Conservation (phyloP, 2,113 vertebrate genomes). For the Elephantulus edwardii region DNA sequence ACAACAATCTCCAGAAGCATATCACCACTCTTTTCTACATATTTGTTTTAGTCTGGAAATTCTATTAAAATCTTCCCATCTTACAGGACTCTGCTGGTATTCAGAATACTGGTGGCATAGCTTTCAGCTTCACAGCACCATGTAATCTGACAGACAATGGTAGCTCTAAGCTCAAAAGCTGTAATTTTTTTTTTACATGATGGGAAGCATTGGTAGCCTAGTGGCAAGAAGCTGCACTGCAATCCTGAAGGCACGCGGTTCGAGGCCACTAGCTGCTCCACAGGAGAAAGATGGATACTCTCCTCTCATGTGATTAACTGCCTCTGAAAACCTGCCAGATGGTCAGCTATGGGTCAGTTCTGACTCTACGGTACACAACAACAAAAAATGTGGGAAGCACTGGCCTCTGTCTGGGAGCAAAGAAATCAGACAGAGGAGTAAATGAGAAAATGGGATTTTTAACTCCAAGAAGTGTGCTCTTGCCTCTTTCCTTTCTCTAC, state of each 20-base stretch:
- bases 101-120: background rate
- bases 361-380: too few relatives aligned
- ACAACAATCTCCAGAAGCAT: too few relatives aligned
- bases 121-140: background rate
- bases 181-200: background rate
- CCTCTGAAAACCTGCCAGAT: too few relatives aligned
- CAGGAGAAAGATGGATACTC: too few relatives aligned
- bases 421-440: background rate
- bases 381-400: too few relatives aligned
- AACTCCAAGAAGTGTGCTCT: background rate
- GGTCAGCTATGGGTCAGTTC: too few relatives aligned
- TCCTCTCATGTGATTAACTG: too few relatives aligned
- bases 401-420: background rate
- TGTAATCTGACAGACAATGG: background rate
- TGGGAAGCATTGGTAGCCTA: background rate
- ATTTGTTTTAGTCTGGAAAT: background rate
- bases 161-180: background rate
- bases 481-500: background rate
- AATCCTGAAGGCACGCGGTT: too few relatives aligned
- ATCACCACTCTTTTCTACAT: too few relatives aligned
- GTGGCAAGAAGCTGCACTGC: too few relatives aligned
- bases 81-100: background rate
- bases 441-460: background rate
- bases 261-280: too few relatives aligned
- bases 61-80: background rate